Conservation (phyloP, 1,140 invertebrate species). For the Tetragonula clypearis region DNA sequence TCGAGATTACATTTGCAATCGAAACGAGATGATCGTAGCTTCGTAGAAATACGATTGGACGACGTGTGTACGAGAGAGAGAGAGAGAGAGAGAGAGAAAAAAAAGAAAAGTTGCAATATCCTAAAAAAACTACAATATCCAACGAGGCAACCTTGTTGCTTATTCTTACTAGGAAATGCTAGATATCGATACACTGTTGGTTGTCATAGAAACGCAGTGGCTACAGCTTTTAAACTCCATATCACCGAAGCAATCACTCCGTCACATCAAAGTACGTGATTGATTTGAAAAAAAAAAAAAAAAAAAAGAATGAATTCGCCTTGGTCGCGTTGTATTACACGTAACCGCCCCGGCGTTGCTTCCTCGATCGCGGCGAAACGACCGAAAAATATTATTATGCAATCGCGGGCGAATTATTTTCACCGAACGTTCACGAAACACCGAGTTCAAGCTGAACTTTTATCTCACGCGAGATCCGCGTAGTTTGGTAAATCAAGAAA, state of each 20-base stretch:
- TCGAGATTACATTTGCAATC: background rate
- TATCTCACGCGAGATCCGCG: background rate
- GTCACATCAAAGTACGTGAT: background rate
- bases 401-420: background rate
- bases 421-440: background rate
- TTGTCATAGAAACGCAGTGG: slow-evolving; percentile 45
- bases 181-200: slow-evolving; percentile 5
- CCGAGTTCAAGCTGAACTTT: background rate
- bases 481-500: slow-evolving; percentile 37
- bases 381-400: too few relatives aligned
- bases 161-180: slow-evolving; percentile 3
- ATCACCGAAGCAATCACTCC: slow-evolving; percentile 25
- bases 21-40: background rate
- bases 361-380: background rate
- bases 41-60: background rate
- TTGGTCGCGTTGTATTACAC: background rate
- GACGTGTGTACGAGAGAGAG: background rate
- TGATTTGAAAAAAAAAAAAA: too few relatives aligned
- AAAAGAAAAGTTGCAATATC: background rate
- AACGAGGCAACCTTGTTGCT: background rate
- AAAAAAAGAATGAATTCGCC: too few relatives aligned
- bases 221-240: slow-evolving; percentile 19
- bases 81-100: too few relatives aligned
- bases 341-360: too few relatives aligned
- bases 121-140: background rate